These are phyloP conservation scores for Setophaga petechia DNA, from an alignment of 2,113 vertebrate genomes.

Conservation along the genomic window DNA sequence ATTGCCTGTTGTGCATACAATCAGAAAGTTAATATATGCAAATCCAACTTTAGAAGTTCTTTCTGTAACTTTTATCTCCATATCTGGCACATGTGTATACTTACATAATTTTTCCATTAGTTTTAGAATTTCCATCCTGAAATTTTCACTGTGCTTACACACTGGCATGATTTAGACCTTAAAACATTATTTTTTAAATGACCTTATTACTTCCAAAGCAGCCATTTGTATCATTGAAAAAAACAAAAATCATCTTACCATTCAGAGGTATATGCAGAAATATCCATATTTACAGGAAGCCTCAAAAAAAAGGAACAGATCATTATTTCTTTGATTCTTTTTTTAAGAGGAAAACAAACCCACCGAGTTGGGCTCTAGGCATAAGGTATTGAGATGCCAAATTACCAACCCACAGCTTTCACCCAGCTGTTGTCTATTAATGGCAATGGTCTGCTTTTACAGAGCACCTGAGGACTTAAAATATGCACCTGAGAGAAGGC, in stretches of 20 bases:
- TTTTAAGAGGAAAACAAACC: neutral
- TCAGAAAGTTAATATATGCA: conserved; percentile 23
- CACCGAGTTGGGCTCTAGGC: neutral
- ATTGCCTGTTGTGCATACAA: conserved; percentile 50
- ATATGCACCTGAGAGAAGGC: neutral
- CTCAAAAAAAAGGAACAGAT: neutral
- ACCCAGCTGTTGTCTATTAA: neutral
- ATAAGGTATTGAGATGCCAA: neutral
- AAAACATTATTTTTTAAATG: neutral
- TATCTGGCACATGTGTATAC: neutral
- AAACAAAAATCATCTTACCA: neutral
- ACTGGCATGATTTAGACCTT: neutral
- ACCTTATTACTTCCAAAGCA: neutral
- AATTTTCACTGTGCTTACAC: neutral
- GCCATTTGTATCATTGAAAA: neutral
- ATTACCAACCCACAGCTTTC: neutral
- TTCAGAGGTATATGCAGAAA: neutral
- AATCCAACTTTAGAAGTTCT: neutral
- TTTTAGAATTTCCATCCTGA: neutral
- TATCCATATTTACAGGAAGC: neutral
- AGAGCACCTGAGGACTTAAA: neutral
- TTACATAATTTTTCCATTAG: neutral
- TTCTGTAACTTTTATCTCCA: neutral
- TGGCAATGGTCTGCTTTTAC: neutral
- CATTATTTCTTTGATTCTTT: neutral